Conservation (phyloP, 2,797 vertebrate species). For the Malacoraja senta region DNA sequence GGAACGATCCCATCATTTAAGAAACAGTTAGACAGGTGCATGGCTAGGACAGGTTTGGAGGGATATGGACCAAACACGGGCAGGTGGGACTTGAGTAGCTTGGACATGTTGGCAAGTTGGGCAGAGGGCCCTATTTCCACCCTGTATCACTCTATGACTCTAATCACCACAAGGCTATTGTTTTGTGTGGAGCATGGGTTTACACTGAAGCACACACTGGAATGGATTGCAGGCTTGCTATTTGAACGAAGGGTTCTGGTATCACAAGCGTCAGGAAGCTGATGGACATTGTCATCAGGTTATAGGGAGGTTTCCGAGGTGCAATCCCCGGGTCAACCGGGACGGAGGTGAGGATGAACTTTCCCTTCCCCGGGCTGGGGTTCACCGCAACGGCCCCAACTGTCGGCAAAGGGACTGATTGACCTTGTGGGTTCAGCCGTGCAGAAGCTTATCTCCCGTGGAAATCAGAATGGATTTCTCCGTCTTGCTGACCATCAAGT, state of each 20-base stretch:
- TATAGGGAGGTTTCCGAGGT: background rate
- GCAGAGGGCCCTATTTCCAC: too few relatives aligned
- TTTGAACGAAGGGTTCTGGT: background rate
- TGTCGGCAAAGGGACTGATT: background rate
- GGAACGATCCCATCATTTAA: too few relatives aligned
- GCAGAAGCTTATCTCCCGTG: background rate
- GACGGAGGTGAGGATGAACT: background rate
- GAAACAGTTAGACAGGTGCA: too few relatives aligned
- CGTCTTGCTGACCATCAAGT: background rate
- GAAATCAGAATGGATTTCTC: background rate
- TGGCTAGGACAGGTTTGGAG: too few relatives aligned
- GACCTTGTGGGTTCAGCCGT: background rate
- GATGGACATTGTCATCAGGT: background rate
- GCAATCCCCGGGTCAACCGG: background rate
- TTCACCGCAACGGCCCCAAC: background rate
- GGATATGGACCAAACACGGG: too few relatives aligned
- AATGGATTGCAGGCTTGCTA: background rate
- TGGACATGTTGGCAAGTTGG: too few relatives aligned
- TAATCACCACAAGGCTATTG: background rate
- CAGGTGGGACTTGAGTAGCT: too few relatives aligned
- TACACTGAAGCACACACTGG: background rate
- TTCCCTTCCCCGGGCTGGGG: background rate
- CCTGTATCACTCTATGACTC: background rate
- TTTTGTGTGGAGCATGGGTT: background rate
- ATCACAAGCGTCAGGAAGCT: background rate